A percentile compares a stretch with the other conserved stretches of the same genome.
These are phyloP conservation scores for Apostichopus leukothele DNA, from an alignment of 53 echinoderm and acorn worm species.

Conservation along the genomic window DNA sequence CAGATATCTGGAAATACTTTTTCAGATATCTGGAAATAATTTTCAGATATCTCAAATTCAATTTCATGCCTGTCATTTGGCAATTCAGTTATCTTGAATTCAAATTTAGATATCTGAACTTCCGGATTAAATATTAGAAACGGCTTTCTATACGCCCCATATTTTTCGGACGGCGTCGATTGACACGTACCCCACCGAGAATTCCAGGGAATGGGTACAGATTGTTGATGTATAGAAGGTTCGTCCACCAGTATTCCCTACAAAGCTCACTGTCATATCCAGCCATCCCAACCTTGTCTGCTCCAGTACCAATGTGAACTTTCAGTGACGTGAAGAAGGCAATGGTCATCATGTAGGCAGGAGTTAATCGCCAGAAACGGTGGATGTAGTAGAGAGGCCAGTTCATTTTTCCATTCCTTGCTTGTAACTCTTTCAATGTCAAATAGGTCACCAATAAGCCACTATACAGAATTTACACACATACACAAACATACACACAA, in stretches of 20 bases:
- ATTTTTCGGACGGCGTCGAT: no score
- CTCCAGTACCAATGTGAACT: slow-evolving; percentile 53
- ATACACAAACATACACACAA: no score
- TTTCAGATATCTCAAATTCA: no score
- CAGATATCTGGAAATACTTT: no score
- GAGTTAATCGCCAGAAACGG: slow-evolving; percentile 76
- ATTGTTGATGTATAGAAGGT: slow-evolving; percentile 67
- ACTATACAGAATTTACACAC: background rate
- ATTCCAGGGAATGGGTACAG: slow-evolving; percentile 59
- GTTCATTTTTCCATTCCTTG: slow-evolving; percentile 44
- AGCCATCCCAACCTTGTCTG: background rate
- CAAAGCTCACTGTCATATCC: slow-evolving; percentile 1
- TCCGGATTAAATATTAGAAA: no score
- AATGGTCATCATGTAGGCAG: slow-evolving; percentile 58
- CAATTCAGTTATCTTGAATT: no score
- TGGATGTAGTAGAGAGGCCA: slow-evolving; percentile 76
- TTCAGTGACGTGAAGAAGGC: slow-evolving; percentile 43
- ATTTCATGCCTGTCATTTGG: no score
- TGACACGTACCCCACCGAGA: no score
- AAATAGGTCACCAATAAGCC: slow-evolving; percentile 63
- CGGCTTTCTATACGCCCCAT: no score
- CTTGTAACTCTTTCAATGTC: slow-evolving; percentile 55
- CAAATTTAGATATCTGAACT: no score
- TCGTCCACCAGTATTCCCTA: slow-evolving; percentile 63
- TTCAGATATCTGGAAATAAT: no score